Conservation (phyloP, 2,113 vertebrate genomes). For the Callospermophilus lateralis region DNA sequence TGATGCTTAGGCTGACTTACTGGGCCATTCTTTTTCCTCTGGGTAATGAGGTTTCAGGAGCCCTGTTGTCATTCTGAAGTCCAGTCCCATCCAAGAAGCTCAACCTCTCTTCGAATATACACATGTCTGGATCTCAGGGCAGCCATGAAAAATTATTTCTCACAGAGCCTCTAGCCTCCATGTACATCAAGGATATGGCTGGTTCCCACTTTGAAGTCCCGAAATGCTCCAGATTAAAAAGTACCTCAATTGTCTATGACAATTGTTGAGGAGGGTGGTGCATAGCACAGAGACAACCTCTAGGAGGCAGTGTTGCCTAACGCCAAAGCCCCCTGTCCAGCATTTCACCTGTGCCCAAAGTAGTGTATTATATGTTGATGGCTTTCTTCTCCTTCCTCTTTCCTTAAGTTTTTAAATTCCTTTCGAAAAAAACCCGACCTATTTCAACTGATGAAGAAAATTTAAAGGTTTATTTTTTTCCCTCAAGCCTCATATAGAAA, state of each 20-base stretch:
- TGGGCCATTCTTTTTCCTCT: neutral
- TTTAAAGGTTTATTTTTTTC: neutral
- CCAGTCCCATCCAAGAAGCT: neutral
- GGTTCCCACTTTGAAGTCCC: neutral
- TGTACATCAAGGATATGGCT: neutral
- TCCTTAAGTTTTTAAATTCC: neutral
- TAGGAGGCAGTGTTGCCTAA: slow-evolving; percentile 55
- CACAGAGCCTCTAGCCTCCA: neutral
- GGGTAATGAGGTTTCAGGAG: neutral
- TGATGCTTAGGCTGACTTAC: neutral
- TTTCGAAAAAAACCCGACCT: neutral
- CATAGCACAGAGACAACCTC: neutral
- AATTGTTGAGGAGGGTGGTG: neutral
- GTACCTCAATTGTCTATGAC: neutral
- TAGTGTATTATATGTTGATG: too few species aligned
- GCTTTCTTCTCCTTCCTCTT: neutral
- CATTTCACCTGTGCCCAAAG: neutral
- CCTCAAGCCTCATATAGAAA: neutral
- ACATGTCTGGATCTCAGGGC: neutral
- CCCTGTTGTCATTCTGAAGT: neutral
- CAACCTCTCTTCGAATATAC: neutral
- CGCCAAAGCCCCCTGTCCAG: neutral
- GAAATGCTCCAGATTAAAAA: neutral
- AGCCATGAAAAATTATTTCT: neutral
- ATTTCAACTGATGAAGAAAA: slow-evolving; percentile 10